These are phyloP conservation scores for Eutolmus rufibarbis DNA, from an alignment of 2,888 invertebrate genomes.

Conservation along the genomic window DNA sequence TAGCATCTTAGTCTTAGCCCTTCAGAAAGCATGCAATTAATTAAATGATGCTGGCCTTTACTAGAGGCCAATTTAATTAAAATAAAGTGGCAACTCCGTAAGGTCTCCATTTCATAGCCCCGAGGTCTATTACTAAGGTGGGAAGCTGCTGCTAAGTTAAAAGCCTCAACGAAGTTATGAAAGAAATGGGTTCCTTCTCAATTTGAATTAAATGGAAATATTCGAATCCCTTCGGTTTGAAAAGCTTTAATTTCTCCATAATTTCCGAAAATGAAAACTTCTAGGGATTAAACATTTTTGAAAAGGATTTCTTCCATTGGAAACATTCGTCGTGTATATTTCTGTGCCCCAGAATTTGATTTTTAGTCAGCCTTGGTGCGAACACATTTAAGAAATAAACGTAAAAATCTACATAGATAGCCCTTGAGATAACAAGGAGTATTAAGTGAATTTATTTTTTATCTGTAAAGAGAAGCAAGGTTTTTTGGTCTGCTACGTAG, in stretches of 20 bases:
- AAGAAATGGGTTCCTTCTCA: not conserved
- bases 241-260: not conserved
- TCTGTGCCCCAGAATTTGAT: not conserved
- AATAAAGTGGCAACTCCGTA: not conserved
- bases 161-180: not conserved
- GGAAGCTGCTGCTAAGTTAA: not conserved
- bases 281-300: not conserved
- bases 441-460: not conserved
- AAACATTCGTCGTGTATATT: not conserved
- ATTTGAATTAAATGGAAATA: not conserved
- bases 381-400: not conserved
- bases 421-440: not conserved
- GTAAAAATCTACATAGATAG: not conserved
- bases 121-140: not conserved
- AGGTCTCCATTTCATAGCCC: not conserved
- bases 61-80: not conserved
- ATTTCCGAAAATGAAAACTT: not conserved
- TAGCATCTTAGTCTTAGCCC: not conserved
- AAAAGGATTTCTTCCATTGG: not conserved
- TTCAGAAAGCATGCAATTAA: not conserved
- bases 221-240: not conserved
- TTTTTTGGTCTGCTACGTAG: not conserved
- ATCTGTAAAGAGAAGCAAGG: not conserved
- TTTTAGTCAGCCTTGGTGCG: not conserved
- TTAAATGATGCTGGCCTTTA: not conserved